Conservation (phyloP, 35 echinoderm and acorn worm species). For the Lytechinus pictus region DNA sequence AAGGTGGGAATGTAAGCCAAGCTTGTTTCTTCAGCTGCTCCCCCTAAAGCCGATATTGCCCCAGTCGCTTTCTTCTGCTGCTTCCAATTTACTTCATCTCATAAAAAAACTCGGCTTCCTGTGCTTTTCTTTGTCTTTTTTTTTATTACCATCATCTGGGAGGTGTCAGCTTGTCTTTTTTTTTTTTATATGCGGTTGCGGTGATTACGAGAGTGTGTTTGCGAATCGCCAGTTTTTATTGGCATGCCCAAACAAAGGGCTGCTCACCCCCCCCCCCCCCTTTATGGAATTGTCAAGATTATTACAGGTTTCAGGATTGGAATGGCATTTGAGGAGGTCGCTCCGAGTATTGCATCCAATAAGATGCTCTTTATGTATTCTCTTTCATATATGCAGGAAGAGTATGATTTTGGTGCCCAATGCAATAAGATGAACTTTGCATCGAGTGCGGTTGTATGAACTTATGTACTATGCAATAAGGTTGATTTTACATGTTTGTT, state of each 20-base stretch:
- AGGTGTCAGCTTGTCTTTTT: background rate
- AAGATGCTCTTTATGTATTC: constrained; percentile 12
- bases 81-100: constrained; percentile 12
- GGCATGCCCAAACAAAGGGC: background rate
- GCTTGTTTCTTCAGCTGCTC: background rate
- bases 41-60: background rate
- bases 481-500: background rate
- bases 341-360: background rate
- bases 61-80: background rate
- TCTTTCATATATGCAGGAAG: background rate
- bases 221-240: background rate
- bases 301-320: background rate
- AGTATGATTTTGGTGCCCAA: background rate
- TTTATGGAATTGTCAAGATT: constrained; percentile 14
- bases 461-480: background rate
- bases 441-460: background rate
- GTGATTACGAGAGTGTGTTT: background rate
- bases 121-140: background rate
- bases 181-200: background rate
- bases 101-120: background rate
- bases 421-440: background rate
- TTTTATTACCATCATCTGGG: background rate
- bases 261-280: background rate
- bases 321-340: background rate
- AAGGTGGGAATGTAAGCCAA: background rate